A percentile compares a stretch with the other conserved stretches of the same genome.
phyloP scores from a whole-genome alignment of 2,113 vertebrate species.

The Sardina pilchardus region DNA sequence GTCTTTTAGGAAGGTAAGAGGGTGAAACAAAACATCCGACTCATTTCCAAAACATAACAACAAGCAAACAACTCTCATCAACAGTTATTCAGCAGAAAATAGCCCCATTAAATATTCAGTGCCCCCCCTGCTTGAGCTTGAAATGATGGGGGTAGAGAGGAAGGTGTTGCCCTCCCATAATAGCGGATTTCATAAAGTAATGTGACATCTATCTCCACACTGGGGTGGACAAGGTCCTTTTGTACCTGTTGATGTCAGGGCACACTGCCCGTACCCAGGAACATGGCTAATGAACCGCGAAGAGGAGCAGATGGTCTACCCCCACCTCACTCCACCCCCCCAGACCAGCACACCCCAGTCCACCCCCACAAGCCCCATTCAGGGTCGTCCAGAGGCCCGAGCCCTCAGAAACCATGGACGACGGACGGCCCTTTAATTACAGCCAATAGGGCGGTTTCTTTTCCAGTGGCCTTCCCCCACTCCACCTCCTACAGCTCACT shows the following conservation, averaged over 20 bases:
- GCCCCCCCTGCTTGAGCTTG: neutral
- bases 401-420: conserved; percentile 56
- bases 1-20: conserved; percentile 79
- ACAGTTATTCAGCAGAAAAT: neutral
- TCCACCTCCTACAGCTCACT: conserved; percentile 52
- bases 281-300: conserved; percentile 70
- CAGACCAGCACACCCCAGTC: neutral
- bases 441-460: conserved; percentile 44
- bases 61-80: neutral
- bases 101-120: neutral
- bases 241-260: conserved; percentile 72
- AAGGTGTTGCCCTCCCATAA: conserved; percentile 23
- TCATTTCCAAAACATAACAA: neutral
- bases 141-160: conserved; percentile 10
- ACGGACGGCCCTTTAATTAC: conserved; percentile 57
- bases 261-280: conserved; percentile 56
- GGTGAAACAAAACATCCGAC: neutral
- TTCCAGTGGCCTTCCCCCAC: neutral
- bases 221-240: conserved; percentile 33
- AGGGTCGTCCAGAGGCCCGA: conserved; percentile 55
- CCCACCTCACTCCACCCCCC: conserved; percentile 41
- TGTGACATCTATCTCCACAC: conserved; percentile 29
- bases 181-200: conserved; percentile 33
- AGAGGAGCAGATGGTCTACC: conserved; percentile 72
- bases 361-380: conserved; percentile 53